Percentiles rank a stretch among this genome's conserved stretches.
These are phyloP conservation scores for Tachina grossa DNA, from an alignment of 2,888 invertebrate genomes.

Conservation along the genomic window DNA sequence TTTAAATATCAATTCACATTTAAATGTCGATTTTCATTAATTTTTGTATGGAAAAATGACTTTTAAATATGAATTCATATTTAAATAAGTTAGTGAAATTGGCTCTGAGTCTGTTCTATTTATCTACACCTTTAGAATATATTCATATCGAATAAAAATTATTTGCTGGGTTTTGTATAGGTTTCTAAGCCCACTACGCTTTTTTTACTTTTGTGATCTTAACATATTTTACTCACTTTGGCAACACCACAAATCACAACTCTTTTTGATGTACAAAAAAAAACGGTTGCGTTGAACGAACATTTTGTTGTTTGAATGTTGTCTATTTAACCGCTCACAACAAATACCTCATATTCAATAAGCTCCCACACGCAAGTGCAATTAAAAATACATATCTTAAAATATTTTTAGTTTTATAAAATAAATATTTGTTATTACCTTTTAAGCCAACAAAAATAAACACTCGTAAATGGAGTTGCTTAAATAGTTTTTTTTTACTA, in stretches of 20 bases:
- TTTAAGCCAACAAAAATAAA: conserved; percentile 39
- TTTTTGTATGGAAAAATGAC: too few species aligned
- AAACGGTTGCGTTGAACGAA: conserved; percentile 43
- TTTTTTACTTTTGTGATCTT: too few species aligned
- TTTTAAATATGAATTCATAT: too few species aligned
- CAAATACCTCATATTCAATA: conserved; percentile 46
- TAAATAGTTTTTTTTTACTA: conserved; percentile 17
- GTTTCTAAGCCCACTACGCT: too few species aligned
- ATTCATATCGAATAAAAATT: too few species aligned
- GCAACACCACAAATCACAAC: not conserved
- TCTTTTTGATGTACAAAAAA: not conserved
- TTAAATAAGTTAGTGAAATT: too few species aligned
- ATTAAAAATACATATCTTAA: conserved; percentile 53
- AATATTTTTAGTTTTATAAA: conserved; percentile 39
- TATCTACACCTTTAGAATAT: too few species aligned
- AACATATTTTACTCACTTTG: not conserved
- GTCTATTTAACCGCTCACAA: conserved; percentile 53
- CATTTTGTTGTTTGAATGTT: conserved; percentile 61
- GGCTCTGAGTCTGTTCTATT: too few species aligned
- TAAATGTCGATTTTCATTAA: too few species aligned
- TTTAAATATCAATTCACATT: too few species aligned
- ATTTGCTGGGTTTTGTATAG: too few species aligned
- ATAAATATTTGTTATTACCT: conserved; percentile 23
- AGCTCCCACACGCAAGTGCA: conserved; percentile 70
- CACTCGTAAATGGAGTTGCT: conserved; percentile 38